phyloP scores from a whole-genome alignment of 2,797 vertebrate genomes.

The Labeo calbasu region DNA sequence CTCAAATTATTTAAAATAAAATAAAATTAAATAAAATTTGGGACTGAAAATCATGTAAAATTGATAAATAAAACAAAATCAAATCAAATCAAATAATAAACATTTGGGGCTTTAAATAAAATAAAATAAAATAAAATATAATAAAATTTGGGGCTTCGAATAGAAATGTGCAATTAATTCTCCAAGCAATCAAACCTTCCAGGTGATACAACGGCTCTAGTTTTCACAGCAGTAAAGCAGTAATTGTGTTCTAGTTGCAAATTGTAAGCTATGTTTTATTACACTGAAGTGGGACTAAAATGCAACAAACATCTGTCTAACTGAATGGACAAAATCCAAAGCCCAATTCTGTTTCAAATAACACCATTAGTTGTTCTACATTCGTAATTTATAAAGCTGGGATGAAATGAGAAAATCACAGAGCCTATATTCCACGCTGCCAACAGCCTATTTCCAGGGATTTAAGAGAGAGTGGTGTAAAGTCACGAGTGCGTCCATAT shows the following conservation, averaged over 20 bases:
- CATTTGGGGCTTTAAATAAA: too few relatives aligned
- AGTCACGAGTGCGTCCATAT: conserved; percentile 8
- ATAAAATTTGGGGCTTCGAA: not conserved
- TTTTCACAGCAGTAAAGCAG: too few relatives aligned
- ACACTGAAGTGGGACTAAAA: not conserved
- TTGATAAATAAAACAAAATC: too few relatives aligned
- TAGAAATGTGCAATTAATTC: not conserved
- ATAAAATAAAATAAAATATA: not conserved
- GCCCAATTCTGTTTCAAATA: not conserved
- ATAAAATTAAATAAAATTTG: not conserved
- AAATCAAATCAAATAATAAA: too few relatives aligned
- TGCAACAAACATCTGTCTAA: not conserved
- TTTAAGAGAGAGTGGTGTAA: conserved; percentile 22
- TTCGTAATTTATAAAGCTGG: not conserved
- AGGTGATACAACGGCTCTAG: not conserved
- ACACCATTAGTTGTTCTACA: not conserved
- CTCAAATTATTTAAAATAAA: too few relatives aligned
- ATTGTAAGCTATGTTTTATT: not conserved
- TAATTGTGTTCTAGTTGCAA: too few relatives aligned
- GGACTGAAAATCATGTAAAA: too few relatives aligned
- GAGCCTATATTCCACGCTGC: not conserved
- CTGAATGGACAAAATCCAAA: not conserved
- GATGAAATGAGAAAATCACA: not conserved
- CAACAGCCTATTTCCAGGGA: conserved; percentile 20
- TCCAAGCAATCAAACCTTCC: not conserved